A percentile compares a stretch with the other conserved stretches of the same genome.
Evolutionary conservation across 1,140 invertebrate species (phyloP).

Genomic region (Drosophila watanabei): DNA sequence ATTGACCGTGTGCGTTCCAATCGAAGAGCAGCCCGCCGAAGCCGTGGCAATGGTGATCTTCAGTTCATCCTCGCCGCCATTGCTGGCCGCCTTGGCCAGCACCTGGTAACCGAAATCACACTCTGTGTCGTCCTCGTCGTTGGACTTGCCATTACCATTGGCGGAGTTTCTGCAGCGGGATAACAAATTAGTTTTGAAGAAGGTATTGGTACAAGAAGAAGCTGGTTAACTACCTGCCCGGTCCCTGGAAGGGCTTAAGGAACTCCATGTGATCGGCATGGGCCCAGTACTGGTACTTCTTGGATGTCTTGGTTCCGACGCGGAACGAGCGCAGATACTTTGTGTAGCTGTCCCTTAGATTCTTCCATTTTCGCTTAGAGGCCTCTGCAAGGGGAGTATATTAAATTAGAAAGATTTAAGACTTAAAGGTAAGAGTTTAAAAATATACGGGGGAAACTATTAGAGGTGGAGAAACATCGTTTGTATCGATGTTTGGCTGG

Average conservation of each 20-base stretch:
- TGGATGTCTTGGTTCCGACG: constrained; percentile 82
- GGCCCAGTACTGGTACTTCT: constrained; percentile 85
- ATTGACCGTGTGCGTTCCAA: constrained; percentile 57
- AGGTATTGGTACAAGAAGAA: background rate
- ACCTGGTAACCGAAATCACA: constrained; percentile 84
- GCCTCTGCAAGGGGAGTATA: constrained; percentile 62
- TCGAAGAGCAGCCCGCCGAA: constrained; percentile 35
- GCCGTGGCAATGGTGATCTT: constrained; percentile 70
- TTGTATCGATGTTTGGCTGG: too few species aligned
- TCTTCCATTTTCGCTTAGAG: constrained; percentile 85
- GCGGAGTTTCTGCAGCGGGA: constrained; percentile 53
- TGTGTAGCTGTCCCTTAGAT: constrained; percentile 83
- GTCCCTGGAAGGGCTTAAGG: constrained; percentile 81
- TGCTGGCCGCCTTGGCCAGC: constrained; percentile 72
- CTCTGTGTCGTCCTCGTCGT: constrained; percentile 81
- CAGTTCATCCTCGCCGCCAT: constrained; percentile 69
- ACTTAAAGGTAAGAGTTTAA: too few species aligned
- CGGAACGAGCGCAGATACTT: constrained; percentile 84
- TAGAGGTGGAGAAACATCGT: too few species aligned
- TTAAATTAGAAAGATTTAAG: background rate
- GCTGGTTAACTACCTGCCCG: constrained; percentile 65
- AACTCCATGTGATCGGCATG: constrained; percentile 85
- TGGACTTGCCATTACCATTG: constrained; percentile 72
- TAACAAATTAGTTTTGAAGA: background rate
- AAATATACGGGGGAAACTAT: too few species aligned